Evolutionary conservation across 2,888 invertebrate species (phyloP).

Genomic region (Sphecodes monilicornis): DNA sequence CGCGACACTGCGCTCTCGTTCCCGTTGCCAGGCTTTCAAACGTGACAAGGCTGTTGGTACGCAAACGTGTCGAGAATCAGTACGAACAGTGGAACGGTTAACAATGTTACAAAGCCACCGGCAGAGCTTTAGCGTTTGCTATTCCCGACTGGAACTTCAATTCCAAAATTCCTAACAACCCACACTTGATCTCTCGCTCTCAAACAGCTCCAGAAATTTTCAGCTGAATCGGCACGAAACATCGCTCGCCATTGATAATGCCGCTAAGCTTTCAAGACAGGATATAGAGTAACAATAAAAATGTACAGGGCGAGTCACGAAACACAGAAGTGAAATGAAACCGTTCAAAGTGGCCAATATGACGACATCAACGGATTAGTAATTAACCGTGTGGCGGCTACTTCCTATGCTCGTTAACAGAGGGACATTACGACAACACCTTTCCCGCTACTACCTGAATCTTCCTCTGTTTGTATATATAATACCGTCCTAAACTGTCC

Average conservation of each 20-base stretch:
- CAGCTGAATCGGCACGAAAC: neutral
- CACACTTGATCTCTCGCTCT: neutral
- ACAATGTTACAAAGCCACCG: slow-evolving; percentile 12
- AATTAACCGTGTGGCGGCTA: too few species aligned
- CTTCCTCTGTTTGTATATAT: too few species aligned
- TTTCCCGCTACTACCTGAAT: too few species aligned
- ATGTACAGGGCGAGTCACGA: neutral
- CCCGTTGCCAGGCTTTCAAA: neutral
- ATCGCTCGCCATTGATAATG: neutral
- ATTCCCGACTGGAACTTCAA: neutral
- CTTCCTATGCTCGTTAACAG: too few species aligned
- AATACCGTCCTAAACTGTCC: too few species aligned
- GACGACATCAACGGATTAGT: too few species aligned
- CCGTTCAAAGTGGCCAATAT: too few species aligned
- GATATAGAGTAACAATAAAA: neutral
- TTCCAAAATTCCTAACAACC: slow-evolving; percentile 7
- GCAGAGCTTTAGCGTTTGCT: neutral
- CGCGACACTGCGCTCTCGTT: neutral
- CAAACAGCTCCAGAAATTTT: neutral
- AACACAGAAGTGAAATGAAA: too few species aligned
- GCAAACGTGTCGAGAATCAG: slow-evolving; percentile 5
- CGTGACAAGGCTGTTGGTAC: neutral
- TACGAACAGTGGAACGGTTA: slow-evolving; percentile 4
- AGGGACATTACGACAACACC: too few species aligned
- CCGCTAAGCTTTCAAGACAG: neutral